These are phyloP conservation scores for Nomada fabriciana DNA, from an alignment of 2,888 invertebrate species.

Conservation along the genomic window DNA sequence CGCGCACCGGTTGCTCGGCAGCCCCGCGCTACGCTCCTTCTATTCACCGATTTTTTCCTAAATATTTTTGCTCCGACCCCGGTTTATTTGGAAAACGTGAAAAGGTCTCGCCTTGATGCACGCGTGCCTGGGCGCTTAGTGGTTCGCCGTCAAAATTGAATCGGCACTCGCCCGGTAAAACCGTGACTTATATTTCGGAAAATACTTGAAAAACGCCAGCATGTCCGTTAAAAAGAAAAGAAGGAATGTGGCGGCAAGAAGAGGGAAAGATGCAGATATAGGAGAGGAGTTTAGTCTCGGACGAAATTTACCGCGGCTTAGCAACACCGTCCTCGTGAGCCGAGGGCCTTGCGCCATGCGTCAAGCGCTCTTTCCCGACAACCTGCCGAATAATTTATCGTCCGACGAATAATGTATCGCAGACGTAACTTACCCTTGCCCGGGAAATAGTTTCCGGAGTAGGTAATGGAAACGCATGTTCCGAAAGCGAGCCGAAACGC, in stretches of 20 bases:
- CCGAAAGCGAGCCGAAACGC: background rate
- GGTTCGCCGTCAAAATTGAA: conserved; percentile 38
- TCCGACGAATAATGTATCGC: conserved; percentile 31
- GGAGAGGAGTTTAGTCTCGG: conserved; percentile 4
- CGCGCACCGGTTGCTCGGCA: background rate
- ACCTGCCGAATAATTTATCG: conserved; percentile 36
- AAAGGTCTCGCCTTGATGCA: background rate
- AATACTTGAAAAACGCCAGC: conserved; percentile 1
- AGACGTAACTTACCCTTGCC: conserved; percentile 28
- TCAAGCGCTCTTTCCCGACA: background rate
- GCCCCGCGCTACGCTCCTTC: background rate
- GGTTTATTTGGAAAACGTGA: conserved; percentile 35
- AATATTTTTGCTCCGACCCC: background rate
- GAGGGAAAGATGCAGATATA: background rate
- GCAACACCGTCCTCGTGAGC: background rate
- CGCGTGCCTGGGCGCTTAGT: background rate
- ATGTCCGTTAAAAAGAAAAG: background rate
- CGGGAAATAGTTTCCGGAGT: conserved; percentile 13
- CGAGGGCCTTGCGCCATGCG: background rate
- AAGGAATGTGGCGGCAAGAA: background rate
- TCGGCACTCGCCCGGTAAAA: conserved; percentile 19
- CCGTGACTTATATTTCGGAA: conserved; percentile 4
- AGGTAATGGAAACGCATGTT: conserved; percentile 54
- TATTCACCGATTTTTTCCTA: background rate
- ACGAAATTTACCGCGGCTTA: conserved; percentile 47